Evolutionary conservation across 2,797 vertebrate genomes (phyloP), one percentile per base, ranked within the genome.

Genomic region (Lithobates pipiens): DNA sequence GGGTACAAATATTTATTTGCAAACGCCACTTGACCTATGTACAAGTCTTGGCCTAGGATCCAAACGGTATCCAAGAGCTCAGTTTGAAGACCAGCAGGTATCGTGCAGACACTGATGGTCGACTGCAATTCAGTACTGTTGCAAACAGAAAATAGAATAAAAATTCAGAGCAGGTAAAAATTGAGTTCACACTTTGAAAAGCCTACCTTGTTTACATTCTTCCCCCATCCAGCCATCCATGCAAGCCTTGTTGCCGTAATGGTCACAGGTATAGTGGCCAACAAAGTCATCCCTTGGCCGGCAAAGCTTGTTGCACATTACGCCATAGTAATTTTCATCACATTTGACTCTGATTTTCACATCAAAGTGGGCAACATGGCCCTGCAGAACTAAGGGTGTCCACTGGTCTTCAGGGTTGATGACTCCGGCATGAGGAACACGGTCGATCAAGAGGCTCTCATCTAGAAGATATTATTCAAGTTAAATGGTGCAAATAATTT

Each of bases 221-320:
- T 89, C 44, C 39, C 96, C 97, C 71, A 94, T 97, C 98, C 98
- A 99, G 46, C 98, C 98, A 21, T 99, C 97, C 95, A 98, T 95
- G 90, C 98, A 99, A 88, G 96, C 95, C 86, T 93, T 95, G 92
- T 97, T 97, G 81, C 98, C 98, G 0, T 93, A 89, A 90, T 96
- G 97, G 91, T 99, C 97, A 3, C 98, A 99, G 0, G 94, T 94
- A 21, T 96, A 98, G 90, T 99, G 98, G 68, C 98, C 98, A 0
- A 98, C 97, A 89, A 97, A 97, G 92, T 99, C 98, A 29, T 97
- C 92, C 0, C 98, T 95, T 0, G 97, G 97, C 0, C 97, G 94
- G 83, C 98, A 99, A 11, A 97, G 96, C 82, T 96, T 97, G 95
- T 98, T 99, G 93, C 98, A 99, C 90, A 96, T 95, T 79, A 90